Conservation (phyloP, 2,113 vertebrate species). For the Pica pica region DNA sequence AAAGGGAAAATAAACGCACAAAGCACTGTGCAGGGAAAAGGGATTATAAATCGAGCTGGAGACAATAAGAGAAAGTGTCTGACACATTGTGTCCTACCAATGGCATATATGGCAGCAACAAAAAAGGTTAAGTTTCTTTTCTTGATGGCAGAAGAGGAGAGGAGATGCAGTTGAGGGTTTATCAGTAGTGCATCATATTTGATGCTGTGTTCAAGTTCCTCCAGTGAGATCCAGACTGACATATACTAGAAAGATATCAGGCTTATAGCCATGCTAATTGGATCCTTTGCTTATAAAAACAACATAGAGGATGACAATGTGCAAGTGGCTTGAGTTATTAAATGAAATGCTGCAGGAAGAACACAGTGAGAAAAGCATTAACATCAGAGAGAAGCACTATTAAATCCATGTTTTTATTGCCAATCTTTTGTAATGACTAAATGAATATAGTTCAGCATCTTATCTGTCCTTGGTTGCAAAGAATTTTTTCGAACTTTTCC, state of each 20-base stretch:
- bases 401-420: conserved; percentile 24
- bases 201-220: neutral
- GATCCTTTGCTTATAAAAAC: neutral
- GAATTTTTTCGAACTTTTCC: neutral
- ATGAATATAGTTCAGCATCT: neutral
- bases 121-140: neutral
- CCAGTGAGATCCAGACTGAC: neutral
- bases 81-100: neutral
- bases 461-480: neutral
- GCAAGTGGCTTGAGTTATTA: conserved; percentile 10
- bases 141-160: neutral
- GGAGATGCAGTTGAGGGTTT: neutral
- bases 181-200: neutral
- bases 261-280: neutral
- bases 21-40: neutral
- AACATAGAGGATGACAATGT: neutral
- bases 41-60: neutral
- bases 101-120: neutral
- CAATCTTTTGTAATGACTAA: neutral
- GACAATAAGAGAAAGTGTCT: neutral
- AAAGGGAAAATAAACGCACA: neutral
- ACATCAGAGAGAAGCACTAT: neutral
- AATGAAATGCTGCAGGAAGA: conserved; percentile 15
- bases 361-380: neutral
- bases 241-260: neutral